A percentile compares a stretch with the other conserved stretches of the same genome.
Conservation (phyloP, 2,797 vertebrate species). For the Pteropus rufus region DNA sequence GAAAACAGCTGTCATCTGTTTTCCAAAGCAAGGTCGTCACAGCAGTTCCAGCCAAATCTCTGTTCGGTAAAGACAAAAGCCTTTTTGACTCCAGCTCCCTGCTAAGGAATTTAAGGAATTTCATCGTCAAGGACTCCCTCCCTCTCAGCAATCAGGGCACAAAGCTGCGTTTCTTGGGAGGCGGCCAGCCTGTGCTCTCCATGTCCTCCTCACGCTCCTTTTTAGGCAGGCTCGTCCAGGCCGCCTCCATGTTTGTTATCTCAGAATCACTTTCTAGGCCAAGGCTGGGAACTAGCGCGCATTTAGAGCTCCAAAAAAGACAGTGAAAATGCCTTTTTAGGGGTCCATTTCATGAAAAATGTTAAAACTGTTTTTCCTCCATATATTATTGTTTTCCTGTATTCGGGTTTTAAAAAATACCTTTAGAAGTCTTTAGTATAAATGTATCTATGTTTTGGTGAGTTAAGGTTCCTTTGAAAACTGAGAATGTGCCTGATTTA, state of each 20-base stretch:
- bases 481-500: neutral
- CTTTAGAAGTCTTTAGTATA: neutral
- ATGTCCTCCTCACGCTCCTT: neutral
- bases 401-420: conserved; percentile 12
- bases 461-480: neutral
- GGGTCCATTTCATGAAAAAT: neutral
- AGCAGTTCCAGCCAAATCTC: neutral
- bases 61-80: conserved; percentile 51
- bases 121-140: neutral
- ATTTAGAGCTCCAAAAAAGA: neutral
- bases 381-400: neutral
- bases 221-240: neutral
- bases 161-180: conserved; percentile 67
- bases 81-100: neutral
- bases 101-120: conserved; percentile 39
- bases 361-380: neutral
- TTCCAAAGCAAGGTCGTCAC: conserved; percentile 48
- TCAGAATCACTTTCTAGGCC: neutral
- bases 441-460: neutral
- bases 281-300: neutral
- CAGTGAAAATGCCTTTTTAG: neutral
- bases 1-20: conserved; percentile 12
- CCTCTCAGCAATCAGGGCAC: conserved; percentile 19
- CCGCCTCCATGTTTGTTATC: neutral
- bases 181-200: conserved; percentile 19